Evolutionary conservation across 2,888 invertebrate species (phyloP).

Genomic region (Drosophila niveifrons): DNA sequence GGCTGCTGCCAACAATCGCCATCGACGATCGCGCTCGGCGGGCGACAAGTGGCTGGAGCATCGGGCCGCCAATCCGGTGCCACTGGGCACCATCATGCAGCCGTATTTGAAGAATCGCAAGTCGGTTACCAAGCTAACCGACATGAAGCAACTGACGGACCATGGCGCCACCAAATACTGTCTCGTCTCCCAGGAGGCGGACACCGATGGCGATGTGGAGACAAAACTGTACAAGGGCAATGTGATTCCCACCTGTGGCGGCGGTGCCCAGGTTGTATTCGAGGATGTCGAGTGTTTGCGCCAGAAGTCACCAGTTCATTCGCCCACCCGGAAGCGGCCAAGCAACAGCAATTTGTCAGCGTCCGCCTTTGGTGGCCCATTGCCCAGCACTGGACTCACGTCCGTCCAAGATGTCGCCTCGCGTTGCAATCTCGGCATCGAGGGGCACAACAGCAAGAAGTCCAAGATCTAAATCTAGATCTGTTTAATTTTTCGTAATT

Average conservation of each 20-base stretch:
- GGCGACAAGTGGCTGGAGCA: conserved; percentile 95
- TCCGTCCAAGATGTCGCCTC: conserved; percentile 82
- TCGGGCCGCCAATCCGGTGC: conserved; percentile 91
- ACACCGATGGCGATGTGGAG: conserved; percentile 96
- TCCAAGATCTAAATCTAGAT: conserved; percentile 77
- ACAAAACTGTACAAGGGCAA: conserved; percentile 97
- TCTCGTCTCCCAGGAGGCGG: conserved; percentile 95
- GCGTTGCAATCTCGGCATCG: conserved; percentile 84
- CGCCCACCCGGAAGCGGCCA: conserved; percentile 85
- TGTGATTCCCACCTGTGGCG: conserved; percentile 96
- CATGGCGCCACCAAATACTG: conserved; percentile 93
- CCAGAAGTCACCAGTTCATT: conserved; percentile 90
- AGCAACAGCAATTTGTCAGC: conserved; percentile 74
- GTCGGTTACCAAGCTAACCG: conserved; percentile 93
- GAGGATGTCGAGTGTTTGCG: conserved; percentile 96
- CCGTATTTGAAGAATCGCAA: conserved; percentile 93
- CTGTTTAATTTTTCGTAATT: conserved; percentile 1
- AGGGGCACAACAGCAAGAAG: conserved; percentile 85
- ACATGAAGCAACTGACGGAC: conserved; percentile 91
- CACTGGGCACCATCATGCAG: conserved; percentile 95
- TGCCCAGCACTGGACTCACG: conserved; percentile 64
- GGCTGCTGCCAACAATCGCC: conserved; percentile 90
- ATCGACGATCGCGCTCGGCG: conserved; percentile 93
- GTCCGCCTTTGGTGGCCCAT: conserved; percentile 62
- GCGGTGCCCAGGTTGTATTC: conserved; percentile 98